Percentiles rank a stretch among this genome's conserved stretches.
These are phyloP conservation scores for Drosophila antonietae DNA, from an alignment of 2,888 invertebrate genomes.

Conservation along the genomic window DNA sequence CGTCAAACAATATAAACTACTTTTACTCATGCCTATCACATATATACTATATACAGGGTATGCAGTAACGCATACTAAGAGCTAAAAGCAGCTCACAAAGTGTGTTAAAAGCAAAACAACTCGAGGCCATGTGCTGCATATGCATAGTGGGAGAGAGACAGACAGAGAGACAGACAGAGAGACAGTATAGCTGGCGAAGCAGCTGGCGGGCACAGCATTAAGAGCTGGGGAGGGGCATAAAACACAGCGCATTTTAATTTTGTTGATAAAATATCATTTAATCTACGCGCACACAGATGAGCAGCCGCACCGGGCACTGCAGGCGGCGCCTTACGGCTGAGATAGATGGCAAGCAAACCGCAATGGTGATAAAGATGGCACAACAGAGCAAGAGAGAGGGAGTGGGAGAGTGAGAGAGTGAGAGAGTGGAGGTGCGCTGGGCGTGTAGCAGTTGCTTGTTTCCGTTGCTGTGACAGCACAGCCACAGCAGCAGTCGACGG, in stretches of 20 bases:
- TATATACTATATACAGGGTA: background rate
- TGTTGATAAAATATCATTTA: conserved; percentile 76
- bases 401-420: background rate
- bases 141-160: conserved; percentile 20
- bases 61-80: background rate
- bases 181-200: conserved; percentile 11
- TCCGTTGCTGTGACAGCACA: conserved; percentile 52
- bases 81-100: conserved; percentile 1
- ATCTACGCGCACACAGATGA: conserved; percentile 63
- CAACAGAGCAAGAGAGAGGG: background rate
- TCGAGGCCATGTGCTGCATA: conserved; percentile 40
- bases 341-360: conserved; percentile 33
- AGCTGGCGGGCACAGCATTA: conserved; percentile 23
- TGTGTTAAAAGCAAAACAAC: conserved; percentile 27
- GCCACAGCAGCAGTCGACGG: conserved; percentile 11
- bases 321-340: background rate
- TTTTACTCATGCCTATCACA: background rate
- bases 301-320: conserved; percentile 9
- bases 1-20: background rate
- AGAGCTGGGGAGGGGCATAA: conserved; percentile 17
- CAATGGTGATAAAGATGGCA: conserved; percentile 45
- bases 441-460: conserved; percentile 31
- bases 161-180: conserved; percentile 1
- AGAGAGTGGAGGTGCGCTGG: background rate
- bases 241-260: conserved; percentile 66